Percentiles rank a stretch among this genome's conserved stretches.
Conservation (phyloP, 2,797 vertebrate species). For the Lepus townsendii region DNA sequence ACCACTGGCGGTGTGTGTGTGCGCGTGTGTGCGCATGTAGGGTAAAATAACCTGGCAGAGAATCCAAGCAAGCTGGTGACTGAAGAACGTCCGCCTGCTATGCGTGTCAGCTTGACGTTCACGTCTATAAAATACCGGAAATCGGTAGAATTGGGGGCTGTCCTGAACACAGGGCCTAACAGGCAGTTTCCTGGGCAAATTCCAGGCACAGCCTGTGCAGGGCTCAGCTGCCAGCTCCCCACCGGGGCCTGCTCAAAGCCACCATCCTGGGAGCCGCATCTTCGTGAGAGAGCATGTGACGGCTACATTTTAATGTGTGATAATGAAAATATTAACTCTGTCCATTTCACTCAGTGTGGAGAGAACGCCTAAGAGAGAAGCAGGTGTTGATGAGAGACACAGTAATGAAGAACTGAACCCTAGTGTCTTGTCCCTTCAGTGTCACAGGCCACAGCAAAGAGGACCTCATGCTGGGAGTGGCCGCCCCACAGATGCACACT, state of each 20-base stretch:
- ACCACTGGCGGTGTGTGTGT: no score
- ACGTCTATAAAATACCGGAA: neutral
- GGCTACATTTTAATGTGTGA: neutral
- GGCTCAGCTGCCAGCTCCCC: neutral
- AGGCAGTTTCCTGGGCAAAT: neutral
- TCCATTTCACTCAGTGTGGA: neutral
- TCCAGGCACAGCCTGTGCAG: accelerated
- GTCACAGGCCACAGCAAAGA: no score
- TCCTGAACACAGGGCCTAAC: neutral
- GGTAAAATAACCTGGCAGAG: neutral
- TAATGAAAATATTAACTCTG: neutral
- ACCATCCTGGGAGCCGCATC: no score
- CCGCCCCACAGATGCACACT: accelerated
- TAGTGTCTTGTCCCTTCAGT: no score
- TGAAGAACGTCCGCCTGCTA: accelerated
- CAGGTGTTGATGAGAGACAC: no score
- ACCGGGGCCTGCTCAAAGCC: no score
- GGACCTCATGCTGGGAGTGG: accelerated
- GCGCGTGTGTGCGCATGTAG: accelerated
- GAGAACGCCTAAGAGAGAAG: neutral
- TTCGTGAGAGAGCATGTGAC: neutral
- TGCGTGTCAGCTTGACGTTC: neutral
- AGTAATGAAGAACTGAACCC: no score
- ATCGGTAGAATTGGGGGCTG: no score
- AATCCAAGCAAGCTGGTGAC: neutral